Conservation (phyloP, 1,140 invertebrate species). For the Oscheius sp. region DNA sequence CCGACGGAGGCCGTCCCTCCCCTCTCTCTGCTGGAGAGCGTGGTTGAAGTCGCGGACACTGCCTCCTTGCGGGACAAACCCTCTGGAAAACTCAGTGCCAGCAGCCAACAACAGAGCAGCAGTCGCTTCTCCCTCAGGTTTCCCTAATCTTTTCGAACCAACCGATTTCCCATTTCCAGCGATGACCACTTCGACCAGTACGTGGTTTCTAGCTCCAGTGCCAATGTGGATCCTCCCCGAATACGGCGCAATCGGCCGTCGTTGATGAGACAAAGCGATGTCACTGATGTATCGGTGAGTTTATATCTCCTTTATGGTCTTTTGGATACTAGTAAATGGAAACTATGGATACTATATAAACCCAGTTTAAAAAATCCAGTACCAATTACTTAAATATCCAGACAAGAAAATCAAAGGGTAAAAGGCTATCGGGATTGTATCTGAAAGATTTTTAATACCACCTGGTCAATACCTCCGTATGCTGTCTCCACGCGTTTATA, state of each 20-base stretch:
- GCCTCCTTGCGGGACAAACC: neutral
- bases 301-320: neutral
- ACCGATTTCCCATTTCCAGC: slow-evolving; percentile 38
- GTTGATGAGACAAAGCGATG: slow-evolving; percentile 56
- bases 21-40: neutral
- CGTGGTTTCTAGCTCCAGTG: slow-evolving; percentile 41
- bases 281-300: slow-evolving; percentile 37
- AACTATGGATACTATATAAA: too few species aligned
- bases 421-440: too few species aligned
- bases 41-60: neutral
- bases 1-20: neutral
- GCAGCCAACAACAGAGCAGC: neutral
- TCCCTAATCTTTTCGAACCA: too few species aligned
- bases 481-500: too few species aligned
- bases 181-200: slow-evolving; percentile 61
- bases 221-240: slow-evolving; percentile 21
- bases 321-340: neutral
- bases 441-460: too few species aligned
- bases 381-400: too few species aligned
- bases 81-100: neutral
- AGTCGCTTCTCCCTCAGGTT: neutral
- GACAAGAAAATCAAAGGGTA: too few species aligned
- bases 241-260: slow-evolving; percentile 54
- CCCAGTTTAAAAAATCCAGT: too few species aligned
- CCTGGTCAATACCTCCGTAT: too few species aligned